Conservation (phyloP, 2,113 vertebrate species). For the Pseudorasbora parva region DNA sequence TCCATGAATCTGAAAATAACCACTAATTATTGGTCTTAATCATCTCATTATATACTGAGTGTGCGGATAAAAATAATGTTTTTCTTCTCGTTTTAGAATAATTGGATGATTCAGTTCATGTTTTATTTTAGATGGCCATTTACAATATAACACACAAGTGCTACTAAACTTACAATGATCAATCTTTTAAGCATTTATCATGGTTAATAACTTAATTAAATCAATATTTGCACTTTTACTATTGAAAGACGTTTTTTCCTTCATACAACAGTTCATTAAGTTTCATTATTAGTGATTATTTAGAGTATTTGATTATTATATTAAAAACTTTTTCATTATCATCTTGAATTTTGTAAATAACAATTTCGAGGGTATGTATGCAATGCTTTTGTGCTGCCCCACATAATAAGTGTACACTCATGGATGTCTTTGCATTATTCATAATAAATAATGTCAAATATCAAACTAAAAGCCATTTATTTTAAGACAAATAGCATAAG, state of each 20-base stretch:
- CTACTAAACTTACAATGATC: conserved; percentile 28
- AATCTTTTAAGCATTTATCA: background rate
- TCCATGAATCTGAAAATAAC: conserved; percentile 47
- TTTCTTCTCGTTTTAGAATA: conserved; percentile 29
- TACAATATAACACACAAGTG: conserved; percentile 36
- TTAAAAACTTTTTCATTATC: background rate
- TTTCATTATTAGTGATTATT: background rate
- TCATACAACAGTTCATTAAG: background rate
- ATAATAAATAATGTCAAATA: background rate
- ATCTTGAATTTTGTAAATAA: background rate
- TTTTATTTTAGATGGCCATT: conserved; percentile 47
- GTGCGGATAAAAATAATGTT: conserved; percentile 30
- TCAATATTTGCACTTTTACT: conserved; percentile 1
- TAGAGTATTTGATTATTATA: background rate
- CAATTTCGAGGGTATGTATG: no score
- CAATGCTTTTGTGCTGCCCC: no score
- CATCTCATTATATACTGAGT: conserved; percentile 44
- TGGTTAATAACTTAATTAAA: background rate
- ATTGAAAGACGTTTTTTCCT: background rate
- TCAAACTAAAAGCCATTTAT: background rate
- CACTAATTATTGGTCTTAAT: conserved; percentile 46
- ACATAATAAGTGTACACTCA: no score
- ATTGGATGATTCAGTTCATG: conserved; percentile 35
- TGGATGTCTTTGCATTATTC: no score
- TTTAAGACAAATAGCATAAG: background rate